Percentiles rank a stretch among this genome's conserved stretches.
Evolutionary conservation across 1,140 invertebrate species (phyloP).

Genomic region (Pogonomyrmex barbatus): DNA sequence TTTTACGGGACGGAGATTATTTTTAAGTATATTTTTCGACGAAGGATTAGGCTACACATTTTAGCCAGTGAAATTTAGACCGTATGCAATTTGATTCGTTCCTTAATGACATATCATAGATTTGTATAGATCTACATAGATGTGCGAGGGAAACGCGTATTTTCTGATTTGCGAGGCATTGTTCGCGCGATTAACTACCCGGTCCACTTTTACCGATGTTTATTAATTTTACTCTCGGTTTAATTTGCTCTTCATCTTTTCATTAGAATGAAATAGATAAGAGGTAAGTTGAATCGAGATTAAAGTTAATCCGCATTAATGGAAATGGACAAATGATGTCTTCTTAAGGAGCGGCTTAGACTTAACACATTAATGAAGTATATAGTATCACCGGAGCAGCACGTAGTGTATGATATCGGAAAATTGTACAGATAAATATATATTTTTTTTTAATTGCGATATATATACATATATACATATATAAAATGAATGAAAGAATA

Average conservation of each 20-base stretch:
- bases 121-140: constrained; percentile 12
- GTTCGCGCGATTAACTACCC: constrained; percentile 3
- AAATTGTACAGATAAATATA: constrained; percentile 48
- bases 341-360: constrained; percentile 54
- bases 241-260: too few species aligned
- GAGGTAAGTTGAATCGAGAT: too few species aligned
- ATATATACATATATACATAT: constrained; percentile 72
- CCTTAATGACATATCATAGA: constrained; percentile 43
- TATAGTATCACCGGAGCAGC: constrained; percentile 5
- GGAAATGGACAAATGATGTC: background rate
- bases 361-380: constrained; percentile 44
- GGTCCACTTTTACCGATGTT: too few species aligned
- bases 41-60: background rate
- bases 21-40: constrained; percentile 26
- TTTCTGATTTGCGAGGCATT: constrained; percentile 13
- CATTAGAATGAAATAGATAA: too few species aligned
- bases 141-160: background rate
- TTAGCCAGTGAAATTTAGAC: background rate
- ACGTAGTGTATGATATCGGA: background rate
- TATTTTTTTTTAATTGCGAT: constrained; percentile 69
- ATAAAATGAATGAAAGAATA: background rate
- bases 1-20: constrained; percentile 5
- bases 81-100: background rate
- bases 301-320: too few species aligned
- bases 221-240: too few species aligned